Evolutionary conservation across 53 echinoderm and acorn worm species (phyloP).

Genomic region (Hippasteria phrygiana): DNA sequence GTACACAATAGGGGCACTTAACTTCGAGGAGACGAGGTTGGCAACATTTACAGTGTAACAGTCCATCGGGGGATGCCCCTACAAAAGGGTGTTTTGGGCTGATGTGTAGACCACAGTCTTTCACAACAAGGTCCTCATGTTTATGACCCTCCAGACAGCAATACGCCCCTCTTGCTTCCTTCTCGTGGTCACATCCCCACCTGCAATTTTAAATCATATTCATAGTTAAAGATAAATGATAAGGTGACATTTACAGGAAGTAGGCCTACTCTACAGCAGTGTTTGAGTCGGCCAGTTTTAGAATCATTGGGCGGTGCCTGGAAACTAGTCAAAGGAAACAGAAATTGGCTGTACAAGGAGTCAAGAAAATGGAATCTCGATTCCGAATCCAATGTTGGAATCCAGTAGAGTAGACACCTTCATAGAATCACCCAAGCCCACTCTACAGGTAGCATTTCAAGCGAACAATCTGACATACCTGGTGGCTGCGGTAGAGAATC

Average conservation of each 20-base stretch:
- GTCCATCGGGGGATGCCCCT: slow-evolving; percentile 36
- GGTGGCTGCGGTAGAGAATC: slow-evolving; percentile 24
- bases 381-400: no score
- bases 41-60: slow-evolving; percentile 7
- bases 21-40: slow-evolving; percentile 26
- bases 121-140: slow-evolving; percentile 18
- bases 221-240: not conserved
- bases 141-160: not conserved
- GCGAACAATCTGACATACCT: not conserved
- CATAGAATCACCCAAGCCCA: not conserved
- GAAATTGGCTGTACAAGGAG: no score
- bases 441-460: not conserved
- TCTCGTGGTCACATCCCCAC: slow-evolving; percentile 46
- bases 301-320: no score
- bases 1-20: slow-evolving; percentile 26
- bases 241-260: not conserved
- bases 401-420: no score
- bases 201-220: not conserved
- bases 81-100: slow-evolving; percentile 16
- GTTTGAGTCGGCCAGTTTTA: no score
- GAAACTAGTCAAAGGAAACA: no score
- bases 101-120: slow-evolving; percentile 20
- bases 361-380: no score
- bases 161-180: not conserved
- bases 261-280: not conserved